phyloP scores from a whole-genome alignment of 1,140 invertebrate species.

The Drosophila prosaltans region DNA sequence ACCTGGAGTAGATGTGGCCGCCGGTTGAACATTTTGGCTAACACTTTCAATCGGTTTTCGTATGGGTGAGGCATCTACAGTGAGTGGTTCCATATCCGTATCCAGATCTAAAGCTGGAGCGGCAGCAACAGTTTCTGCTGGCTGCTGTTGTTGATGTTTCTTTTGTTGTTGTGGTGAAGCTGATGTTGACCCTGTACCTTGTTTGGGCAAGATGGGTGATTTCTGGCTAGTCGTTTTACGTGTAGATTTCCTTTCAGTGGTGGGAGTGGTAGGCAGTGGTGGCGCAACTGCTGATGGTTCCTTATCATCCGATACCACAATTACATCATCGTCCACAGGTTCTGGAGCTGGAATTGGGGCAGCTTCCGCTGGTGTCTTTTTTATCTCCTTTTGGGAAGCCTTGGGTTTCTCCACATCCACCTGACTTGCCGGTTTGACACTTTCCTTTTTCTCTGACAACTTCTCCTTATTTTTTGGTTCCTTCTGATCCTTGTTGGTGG shows the following conservation, averaged over 20 bases:
- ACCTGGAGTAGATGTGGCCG: conserved; percentile 74
- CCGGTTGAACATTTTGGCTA: conserved; percentile 34
- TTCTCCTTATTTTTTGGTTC: conserved; percentile 51
- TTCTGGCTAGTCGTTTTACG: conserved; percentile 51
- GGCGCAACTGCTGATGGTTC: background rate
- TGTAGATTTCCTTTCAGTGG: conserved; percentile 49
- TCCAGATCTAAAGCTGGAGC: conserved; percentile 30
- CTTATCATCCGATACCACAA: conserved; percentile 22
- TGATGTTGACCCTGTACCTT: conserved; percentile 4
- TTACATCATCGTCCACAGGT: conserved; percentile 1
- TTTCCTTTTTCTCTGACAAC: conserved; percentile 26
- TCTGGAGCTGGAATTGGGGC: conserved; percentile 11
- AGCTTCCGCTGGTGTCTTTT: conserved; percentile 24
- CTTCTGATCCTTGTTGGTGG: conserved; percentile 44
- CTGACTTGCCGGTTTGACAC: conserved; percentile 22
- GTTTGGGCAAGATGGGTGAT: conserved; percentile 35
- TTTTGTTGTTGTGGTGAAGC: conserved; percentile 8
- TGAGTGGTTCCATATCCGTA: conserved; percentile 70
- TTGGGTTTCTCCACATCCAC: conserved; percentile 18
- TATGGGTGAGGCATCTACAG: conserved; percentile 62
- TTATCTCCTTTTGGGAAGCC: conserved; percentile 20
- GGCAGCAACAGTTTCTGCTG: background rate
- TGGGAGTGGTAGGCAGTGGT: conserved; percentile 41
- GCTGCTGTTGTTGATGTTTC: conserved; percentile 17
- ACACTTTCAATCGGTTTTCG: conserved; percentile 20